phyloP scores from a whole-genome alignment of 2,888 invertebrate species.

The Dorcus hopei region DNA sequence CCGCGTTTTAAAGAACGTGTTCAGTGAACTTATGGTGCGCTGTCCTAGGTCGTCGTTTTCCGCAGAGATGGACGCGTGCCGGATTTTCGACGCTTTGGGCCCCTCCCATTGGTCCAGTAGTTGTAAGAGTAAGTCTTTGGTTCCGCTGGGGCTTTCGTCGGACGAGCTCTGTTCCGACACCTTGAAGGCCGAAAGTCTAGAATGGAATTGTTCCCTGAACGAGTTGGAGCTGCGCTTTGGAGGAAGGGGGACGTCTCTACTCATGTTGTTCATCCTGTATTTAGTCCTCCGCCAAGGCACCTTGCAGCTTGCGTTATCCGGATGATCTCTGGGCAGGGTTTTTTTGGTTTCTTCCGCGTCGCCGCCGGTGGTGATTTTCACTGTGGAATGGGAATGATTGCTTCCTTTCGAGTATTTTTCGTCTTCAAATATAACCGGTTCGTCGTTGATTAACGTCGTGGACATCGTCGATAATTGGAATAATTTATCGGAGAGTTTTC shows the following conservation, averaged over 20 bases:
- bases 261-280: conserved; percentile 64
- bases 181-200: conserved; percentile 26
- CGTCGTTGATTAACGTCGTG: conserved; percentile 46
- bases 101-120: conserved; percentile 76
- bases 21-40: conserved; percentile 75
- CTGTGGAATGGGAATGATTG: conserved; percentile 10
- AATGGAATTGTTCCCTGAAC: conserved; percentile 29
- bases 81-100: conserved; percentile 50
- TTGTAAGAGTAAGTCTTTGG: conserved; percentile 73
- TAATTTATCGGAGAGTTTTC: conserved; percentile 76
- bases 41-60: conserved; percentile 71
- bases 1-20: conserved; percentile 69
- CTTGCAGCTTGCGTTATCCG: conserved; percentile 30
- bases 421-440: conserved; percentile 10
- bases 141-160: conserved; percentile 61
- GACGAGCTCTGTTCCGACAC: conserved; percentile 3
- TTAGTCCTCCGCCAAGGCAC: conserved; percentile 55
- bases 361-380: conserved; percentile 21
- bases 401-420: conserved; percentile 29
- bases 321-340: conserved; percentile 29
- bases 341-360: conserved; percentile 21
- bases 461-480: conserved; percentile 69
- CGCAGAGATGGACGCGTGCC: conserved; percentile 72
- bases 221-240: conserved; percentile 23
- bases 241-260: conserved; percentile 64